These are phyloP conservation scores for Zygothrica quintamaculata DNA, from an alignment of 2,888 invertebrate genomes.

Conservation along the genomic window DNA sequence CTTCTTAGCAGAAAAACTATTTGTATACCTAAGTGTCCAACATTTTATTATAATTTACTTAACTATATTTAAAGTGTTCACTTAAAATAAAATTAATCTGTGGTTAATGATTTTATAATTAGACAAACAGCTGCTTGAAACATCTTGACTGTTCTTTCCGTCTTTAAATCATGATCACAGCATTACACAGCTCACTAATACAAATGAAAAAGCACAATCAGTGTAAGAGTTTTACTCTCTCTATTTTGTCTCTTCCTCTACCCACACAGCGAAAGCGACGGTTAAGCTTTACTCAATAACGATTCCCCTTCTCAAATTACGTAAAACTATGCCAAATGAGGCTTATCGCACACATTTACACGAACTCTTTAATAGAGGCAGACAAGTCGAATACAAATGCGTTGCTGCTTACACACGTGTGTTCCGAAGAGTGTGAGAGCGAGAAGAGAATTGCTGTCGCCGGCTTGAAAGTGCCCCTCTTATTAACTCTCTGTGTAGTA, in stretches of 20 bases:
- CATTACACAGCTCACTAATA: slow-evolving; percentile 13
- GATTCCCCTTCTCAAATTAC: slow-evolving; percentile 51
- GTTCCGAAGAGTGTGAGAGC: background rate
- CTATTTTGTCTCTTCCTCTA: no score
- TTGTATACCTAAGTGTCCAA: no score
- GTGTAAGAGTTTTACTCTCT: slow-evolving; percentile 14
- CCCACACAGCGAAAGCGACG: slow-evolving; percentile 27
- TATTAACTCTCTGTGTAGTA: slow-evolving; percentile 14
- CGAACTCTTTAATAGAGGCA: slow-evolving; percentile 20
- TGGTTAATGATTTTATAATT: no score
- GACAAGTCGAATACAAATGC: slow-evolving; percentile 42
- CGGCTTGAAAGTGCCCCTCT: slow-evolving; percentile 30
- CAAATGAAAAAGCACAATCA: slow-evolving; percentile 14
- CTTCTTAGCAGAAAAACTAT: no score
- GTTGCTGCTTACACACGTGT: slow-evolving; percentile 48
- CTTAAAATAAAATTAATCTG: slow-evolving; percentile 5
- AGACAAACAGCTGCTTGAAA: slow-evolving; percentile 68
- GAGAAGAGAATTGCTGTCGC: slow-evolving; percentile 15
- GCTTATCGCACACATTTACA: slow-evolving; percentile 57
- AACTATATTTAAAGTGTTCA: background rate
- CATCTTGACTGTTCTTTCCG: slow-evolving; percentile 23
- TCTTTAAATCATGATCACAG: slow-evolving; percentile 57
- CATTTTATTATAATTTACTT: no score
- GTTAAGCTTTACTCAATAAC: slow-evolving; percentile 51
- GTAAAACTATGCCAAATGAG: slow-evolving; percentile 76